Evolutionary conservation across 2,888 invertebrate species (phyloP).

Genomic region (Perithous albicinctus): DNA sequence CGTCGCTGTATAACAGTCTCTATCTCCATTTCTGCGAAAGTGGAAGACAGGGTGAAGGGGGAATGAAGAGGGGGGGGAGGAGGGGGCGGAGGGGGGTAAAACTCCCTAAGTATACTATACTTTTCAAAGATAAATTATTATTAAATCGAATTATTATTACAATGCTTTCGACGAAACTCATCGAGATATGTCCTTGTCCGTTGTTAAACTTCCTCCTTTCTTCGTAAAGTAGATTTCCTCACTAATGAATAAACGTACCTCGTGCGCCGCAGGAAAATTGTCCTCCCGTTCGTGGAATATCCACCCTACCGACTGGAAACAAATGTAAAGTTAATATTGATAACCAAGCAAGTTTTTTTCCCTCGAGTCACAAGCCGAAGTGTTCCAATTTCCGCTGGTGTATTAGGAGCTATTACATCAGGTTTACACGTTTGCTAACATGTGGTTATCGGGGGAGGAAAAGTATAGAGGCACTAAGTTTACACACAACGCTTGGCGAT

Average conservation of each 20-base stretch:
- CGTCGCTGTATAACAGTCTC: slow-evolving; percentile 20
- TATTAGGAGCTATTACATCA: too few relatives aligned
- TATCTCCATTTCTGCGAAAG: slow-evolving; percentile 21
- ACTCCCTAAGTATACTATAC: slow-evolving; percentile 20
- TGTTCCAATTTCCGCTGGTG: background rate
- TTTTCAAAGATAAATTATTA: slow-evolving; percentile 46
- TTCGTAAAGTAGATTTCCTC: slow-evolving; percentile 8
- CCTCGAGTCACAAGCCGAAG: background rate
- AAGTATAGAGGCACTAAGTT: too few relatives aligned
- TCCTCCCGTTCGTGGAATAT: background rate
- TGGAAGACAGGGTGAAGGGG: too few relatives aligned
- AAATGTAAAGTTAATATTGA: slow-evolving; percentile 19
- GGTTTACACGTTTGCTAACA: too few relatives aligned
- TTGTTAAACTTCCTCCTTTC: background rate
- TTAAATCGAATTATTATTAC: slow-evolving; percentile 52
- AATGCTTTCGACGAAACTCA: slow-evolving; percentile 7
- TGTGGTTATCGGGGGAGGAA: too few relatives aligned
- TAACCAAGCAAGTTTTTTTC: slow-evolving; percentile 9
- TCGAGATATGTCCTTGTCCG: slow-evolving; percentile 20
- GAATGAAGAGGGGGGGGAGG: too few relatives aligned
- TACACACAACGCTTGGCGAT: too few relatives aligned
- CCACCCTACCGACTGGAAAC: background rate
- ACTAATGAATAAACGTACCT: slow-evolving; percentile 5
- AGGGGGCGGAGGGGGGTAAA: background rate
- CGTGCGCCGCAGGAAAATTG: background rate